Evolutionary conservation across 2,113 vertebrate genomes (phyloP).

Genomic region (Megaceryle torquata): DNA sequence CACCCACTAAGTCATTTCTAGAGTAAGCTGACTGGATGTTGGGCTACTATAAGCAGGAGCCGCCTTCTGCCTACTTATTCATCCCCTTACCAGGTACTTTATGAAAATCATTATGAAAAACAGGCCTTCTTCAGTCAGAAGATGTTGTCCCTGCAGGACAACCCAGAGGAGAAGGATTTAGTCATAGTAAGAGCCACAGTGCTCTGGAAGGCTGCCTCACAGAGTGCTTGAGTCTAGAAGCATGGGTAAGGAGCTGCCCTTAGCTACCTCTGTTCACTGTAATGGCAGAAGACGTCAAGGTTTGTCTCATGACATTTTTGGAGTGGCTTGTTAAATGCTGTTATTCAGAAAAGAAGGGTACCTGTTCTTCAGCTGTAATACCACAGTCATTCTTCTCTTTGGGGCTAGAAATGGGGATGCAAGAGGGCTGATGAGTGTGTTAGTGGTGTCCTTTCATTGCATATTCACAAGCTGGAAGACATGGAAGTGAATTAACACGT

Average conservation of each 20-base stretch:
- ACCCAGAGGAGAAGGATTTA: background rate
- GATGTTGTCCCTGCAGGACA: background rate
- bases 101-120: background rate
- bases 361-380: background rate
- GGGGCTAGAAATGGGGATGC: background rate
- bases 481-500: background rate
- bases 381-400: background rate
- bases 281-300: background rate
- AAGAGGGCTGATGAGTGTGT: background rate
- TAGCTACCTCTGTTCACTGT: background rate
- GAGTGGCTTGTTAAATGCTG: background rate
- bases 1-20: background rate
- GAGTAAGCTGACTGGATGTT: background rate
- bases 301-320: background rate
- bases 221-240: background rate
- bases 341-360: background rate
- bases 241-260: background rate
- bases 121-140: background rate
- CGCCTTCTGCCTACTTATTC: background rate
- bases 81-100: background rate
- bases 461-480: background rate
- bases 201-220: background rate
- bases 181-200: background rate
- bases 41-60: background rate
- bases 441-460: background rate